Percentiles rank a stretch among this genome's conserved stretches.
Conservation (phyloP, 35 echinoderm and acorn worm genomes). For the Ptychodera flava region DNA sequence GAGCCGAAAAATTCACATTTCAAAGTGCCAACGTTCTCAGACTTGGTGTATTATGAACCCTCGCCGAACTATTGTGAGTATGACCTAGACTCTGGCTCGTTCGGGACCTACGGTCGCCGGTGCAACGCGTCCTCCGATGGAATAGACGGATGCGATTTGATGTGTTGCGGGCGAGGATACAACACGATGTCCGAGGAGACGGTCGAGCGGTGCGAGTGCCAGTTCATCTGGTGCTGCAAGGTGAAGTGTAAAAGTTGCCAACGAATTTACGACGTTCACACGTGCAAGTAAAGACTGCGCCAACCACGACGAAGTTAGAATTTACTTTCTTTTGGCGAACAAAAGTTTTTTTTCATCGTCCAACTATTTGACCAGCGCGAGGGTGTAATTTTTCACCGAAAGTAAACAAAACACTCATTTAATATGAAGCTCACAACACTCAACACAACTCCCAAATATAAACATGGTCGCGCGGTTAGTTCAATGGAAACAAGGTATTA, state of each 20-base stretch:
- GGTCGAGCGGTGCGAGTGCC: constrained; percentile 76
- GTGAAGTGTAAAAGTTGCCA: constrained; percentile 67
- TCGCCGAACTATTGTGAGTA: constrained; percentile 75
- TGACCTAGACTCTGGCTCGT: constrained; percentile 62
- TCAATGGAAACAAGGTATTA: no score
- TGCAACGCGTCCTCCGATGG: constrained; percentile 76
- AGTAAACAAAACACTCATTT: no score
- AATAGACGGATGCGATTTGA: constrained; percentile 75
- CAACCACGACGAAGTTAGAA: no score
- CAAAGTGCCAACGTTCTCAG: constrained; percentile 61
- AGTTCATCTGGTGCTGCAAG: constrained; percentile 94
- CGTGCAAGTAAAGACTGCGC: constrained; percentile 86
- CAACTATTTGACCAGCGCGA: no score
- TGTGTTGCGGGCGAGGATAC: constrained; percentile 91
- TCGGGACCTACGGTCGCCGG: constrained; percentile 61
- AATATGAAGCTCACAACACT: no score
- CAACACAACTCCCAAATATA: no score
- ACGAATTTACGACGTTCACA: constrained; percentile 66
- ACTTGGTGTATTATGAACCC: constrained; percentile 80
- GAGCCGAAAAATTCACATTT: constrained; percentile 54
- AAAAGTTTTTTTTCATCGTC: no score
- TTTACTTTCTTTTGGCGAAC: no score
- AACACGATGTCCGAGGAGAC: constrained; percentile 54
- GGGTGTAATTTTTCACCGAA: no score
- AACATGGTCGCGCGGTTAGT: no score